Percentiles rank a stretch among this genome's conserved stretches.
These are phyloP conservation scores for Heloderma charlesbogerti DNA, from an alignment of 2,113 vertebrate species.

Conservation along the genomic window DNA sequence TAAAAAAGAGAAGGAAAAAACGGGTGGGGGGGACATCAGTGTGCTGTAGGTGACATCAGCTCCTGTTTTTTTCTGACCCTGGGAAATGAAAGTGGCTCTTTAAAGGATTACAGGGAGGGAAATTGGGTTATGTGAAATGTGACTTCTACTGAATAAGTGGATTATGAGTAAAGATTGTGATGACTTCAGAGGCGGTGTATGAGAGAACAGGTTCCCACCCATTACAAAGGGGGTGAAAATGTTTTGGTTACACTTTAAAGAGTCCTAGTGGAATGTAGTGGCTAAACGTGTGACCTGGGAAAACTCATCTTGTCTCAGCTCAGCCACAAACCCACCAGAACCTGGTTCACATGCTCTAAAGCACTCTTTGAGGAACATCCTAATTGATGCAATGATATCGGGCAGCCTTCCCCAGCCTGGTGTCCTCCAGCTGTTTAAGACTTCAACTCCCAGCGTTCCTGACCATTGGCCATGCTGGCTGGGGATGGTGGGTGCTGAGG, in stretches of 20 bases:
- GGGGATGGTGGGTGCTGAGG: too few relatives aligned
- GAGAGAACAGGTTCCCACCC: slow-evolving; percentile 8
- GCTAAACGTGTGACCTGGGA: neutral
- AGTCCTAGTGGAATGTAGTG: neutral
- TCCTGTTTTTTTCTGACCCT: slow-evolving; percentile 42
- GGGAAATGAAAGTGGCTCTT: slow-evolving; percentile 46
- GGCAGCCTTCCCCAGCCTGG: too few relatives aligned
- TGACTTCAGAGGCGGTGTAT: slow-evolving; percentile 20
- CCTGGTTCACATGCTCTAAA: too few relatives aligned
- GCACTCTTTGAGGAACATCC: neutral
- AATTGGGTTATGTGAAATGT: slow-evolving; percentile 40
- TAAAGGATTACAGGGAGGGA: slow-evolving; percentile 33
- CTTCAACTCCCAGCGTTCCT: too few relatives aligned
- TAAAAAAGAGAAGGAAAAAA: slow-evolving; percentile 34
- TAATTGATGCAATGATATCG: too few relatives aligned
- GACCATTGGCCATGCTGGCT: too few relatives aligned
- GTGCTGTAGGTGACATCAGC: slow-evolving; percentile 65
- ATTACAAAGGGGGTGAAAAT: neutral
- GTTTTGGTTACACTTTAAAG: neutral
- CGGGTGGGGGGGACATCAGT: slow-evolving; percentile 44
- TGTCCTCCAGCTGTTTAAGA: too few relatives aligned
- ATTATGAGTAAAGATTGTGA: neutral
- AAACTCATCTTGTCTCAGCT: neutral
- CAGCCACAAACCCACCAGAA: too few relatives aligned
- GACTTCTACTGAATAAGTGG: slow-evolving; percentile 32